Conservation (phyloP, 2,113 vertebrate species). For the Cavia porcellus region DNA sequence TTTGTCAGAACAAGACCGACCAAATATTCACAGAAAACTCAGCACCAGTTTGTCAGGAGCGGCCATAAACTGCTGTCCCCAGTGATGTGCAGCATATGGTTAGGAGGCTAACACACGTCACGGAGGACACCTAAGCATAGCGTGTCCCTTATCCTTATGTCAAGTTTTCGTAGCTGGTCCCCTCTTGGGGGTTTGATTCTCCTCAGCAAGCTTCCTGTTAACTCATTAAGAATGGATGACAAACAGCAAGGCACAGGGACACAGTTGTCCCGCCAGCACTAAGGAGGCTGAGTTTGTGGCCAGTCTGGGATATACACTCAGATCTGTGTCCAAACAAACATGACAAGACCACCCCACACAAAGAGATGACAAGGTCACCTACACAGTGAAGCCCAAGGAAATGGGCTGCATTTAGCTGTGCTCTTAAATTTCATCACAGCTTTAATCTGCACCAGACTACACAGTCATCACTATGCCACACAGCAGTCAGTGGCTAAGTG, state of each 20-base stretch:
- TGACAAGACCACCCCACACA: background rate
- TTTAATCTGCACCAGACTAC: fast-evolving
- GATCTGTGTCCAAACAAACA: no score
- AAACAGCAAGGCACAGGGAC: background rate
- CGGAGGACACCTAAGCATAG: background rate
- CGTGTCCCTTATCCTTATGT: fast-evolving
- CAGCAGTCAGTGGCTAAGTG: background rate
- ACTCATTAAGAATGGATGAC: background rate
- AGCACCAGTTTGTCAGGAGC: background rate
- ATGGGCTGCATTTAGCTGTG: fast-evolving
- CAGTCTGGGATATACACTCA: background rate
- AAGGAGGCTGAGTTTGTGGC: background rate
- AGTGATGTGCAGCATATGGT: no score
- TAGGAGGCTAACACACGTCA: fast-evolving
- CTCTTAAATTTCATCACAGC: background rate
- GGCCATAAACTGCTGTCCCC: fast-evolving
- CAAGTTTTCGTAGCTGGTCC: background rate
- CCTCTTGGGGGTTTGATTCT: fast-evolving
- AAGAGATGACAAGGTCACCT: background rate
- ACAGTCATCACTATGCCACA: fast-evolving
- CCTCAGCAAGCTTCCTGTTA: background rate
- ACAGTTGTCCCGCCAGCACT: background rate
- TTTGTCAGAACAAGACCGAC: background rate
- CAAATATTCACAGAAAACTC: background rate
- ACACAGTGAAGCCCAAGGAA: background rate